These are phyloP conservation scores for Sardinella longiceps DNA, from an alignment of 2,797 vertebrate species.

Conservation along the genomic window DNA sequence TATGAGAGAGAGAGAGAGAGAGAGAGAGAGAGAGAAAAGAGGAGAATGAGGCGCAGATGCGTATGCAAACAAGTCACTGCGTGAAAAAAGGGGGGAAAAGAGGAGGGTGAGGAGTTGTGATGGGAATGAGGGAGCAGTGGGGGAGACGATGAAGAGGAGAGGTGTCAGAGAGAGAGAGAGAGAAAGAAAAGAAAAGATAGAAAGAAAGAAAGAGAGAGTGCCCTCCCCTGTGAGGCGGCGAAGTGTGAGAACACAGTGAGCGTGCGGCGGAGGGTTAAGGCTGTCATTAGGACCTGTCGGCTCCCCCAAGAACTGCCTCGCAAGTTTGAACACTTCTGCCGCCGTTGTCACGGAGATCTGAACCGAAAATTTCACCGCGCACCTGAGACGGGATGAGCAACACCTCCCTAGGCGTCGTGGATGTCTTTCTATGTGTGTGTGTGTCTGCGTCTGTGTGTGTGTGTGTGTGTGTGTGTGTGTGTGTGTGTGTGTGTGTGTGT, in stretches of 20 bases:
- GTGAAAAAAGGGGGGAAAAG: not conserved
- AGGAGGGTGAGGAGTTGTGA: not conserved
- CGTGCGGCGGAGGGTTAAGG: constrained; percentile 26
- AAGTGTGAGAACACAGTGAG: constrained; percentile 46
- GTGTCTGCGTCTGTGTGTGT: constrained; percentile 17
- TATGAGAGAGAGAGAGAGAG: not conserved
- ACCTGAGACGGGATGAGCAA: constrained; percentile 45
- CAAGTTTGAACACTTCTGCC: constrained; percentile 50
- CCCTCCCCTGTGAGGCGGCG: constrained; percentile 35
- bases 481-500: constrained; percentile 3
- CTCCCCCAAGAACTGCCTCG: constrained; percentile 47
- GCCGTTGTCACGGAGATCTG: constrained; percentile 22
- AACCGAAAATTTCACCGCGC: constrained; percentile 28
- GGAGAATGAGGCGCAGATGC: not conserved
- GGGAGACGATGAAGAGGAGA: not conserved
- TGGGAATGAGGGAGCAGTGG: not conserved
- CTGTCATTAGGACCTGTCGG: constrained; percentile 51
- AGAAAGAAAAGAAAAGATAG: not conserved
- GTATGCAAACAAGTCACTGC: constrained; percentile 21
- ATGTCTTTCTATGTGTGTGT: not conserved
- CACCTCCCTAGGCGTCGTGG: not conserved
- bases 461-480: not conserved
- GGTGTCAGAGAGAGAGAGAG: not conserved
- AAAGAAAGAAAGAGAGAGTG: constrained; percentile 33
- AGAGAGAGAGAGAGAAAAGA: not conserved